phyloP scores from a whole-genome alignment of 2,797 vertebrate species.

The Sciurus vulgaris region DNA sequence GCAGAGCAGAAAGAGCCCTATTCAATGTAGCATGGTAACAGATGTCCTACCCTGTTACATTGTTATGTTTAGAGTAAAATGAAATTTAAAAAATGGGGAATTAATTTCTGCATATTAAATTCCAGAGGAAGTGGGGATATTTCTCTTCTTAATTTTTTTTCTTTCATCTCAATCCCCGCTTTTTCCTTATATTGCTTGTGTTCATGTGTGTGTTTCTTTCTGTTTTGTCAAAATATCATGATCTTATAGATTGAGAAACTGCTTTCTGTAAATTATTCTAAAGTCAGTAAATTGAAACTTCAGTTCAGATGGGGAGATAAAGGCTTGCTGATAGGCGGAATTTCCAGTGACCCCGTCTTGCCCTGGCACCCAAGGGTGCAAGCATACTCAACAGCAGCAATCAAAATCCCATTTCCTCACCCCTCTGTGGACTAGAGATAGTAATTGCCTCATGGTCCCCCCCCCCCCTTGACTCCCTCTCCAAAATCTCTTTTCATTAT shows the following conservation, averaged over 20 bases:
- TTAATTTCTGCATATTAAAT: neutral
- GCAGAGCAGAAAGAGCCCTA: too few relatives aligned
- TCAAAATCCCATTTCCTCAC: conserved; percentile 66
- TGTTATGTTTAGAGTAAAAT: neutral
- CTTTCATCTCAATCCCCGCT: too few relatives aligned
- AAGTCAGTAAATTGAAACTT: conserved; percentile 54
- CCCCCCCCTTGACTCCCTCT: conserved; percentile 35
- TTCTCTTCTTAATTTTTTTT: neutral
- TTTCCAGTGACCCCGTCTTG: conserved; percentile 73
- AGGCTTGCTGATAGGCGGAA: conserved; percentile 61
- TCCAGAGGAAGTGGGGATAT: fast-evolving
- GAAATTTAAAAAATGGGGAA: neutral
- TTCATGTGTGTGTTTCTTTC: neutral
- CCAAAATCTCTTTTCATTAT: conserved; percentile 61
- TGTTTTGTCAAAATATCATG: neutral
- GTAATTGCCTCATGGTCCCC: conserved; percentile 67
- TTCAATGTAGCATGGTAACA: too few relatives aligned
- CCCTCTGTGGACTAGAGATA: neutral
- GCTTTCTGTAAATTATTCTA: conserved; percentile 33
- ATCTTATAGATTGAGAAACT: neutral
- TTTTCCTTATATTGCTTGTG: neutral
- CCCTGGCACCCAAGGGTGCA: conserved; percentile 54
- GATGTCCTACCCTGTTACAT: too few relatives aligned
- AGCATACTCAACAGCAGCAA: conserved; percentile 71
- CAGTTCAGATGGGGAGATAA: conserved; percentile 32